Evolutionary conservation across 2,797 vertebrate genomes (phyloP).

Genomic region (Gymnocypris eckloni): DNA sequence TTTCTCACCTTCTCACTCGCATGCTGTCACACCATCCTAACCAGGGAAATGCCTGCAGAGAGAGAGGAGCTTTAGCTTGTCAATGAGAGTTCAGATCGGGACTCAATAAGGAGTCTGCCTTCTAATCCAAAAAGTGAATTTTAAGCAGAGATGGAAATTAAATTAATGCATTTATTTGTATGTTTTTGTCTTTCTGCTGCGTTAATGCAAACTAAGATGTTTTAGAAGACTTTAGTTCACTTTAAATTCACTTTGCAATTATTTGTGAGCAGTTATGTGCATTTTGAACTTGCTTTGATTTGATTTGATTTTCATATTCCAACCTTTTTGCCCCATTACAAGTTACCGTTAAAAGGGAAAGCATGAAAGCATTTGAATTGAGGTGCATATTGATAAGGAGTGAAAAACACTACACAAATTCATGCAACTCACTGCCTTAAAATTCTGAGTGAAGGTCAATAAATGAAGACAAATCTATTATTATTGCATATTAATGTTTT

Average conservation of each 20-base stretch:
- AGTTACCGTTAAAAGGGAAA: not conserved
- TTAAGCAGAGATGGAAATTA: not conserved
- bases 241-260: not conserved
- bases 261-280: not conserved
- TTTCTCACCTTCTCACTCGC: constrained; percentile 87
- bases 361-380: not conserved
- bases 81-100: not conserved
- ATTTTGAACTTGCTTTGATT: constrained; percentile 12
- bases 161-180: not conserved
- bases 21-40: constrained; percentile 74
- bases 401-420: not conserved
- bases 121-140: not conserved
- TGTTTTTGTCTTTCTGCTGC: not conserved
- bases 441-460: not conserved
- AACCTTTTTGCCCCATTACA: not conserved
- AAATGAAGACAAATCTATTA: not conserved
- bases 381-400: not conserved
- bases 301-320: not conserved
- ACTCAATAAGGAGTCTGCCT: not conserved
- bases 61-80: constrained; percentile 43
- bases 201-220: not conserved
- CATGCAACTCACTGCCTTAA: not conserved
- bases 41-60: constrained; percentile 30
- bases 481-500: not conserved
- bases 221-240: constrained; percentile 6